phyloP scores from a whole-genome alignment of 1,140 invertebrate genomes.

The Conopomorpha cramerella region DNA sequence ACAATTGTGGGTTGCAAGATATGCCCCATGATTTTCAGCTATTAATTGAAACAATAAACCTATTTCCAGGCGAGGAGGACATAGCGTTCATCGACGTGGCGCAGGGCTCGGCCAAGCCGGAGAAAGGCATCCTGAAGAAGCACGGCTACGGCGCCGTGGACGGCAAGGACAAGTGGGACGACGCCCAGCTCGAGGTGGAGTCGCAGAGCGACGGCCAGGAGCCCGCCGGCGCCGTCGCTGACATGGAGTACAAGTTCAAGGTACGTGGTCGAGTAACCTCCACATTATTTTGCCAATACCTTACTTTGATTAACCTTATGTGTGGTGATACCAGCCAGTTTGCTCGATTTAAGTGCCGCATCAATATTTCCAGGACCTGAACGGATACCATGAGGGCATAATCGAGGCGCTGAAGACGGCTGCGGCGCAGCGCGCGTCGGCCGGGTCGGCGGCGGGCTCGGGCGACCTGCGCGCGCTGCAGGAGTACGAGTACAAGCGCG shows the following conservation, averaged over 20 bases:
- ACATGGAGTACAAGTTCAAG: constrained; percentile 72
- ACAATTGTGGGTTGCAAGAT: too few relatives aligned
- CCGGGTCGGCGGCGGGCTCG: constrained; percentile 71
- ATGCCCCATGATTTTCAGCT: too few relatives aligned
- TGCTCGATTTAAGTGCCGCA: too few relatives aligned
- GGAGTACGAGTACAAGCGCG: constrained; percentile 65
- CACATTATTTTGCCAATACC: too few relatives aligned
- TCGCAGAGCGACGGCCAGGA: constrained; percentile 69
- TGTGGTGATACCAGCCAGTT: too few relatives aligned
- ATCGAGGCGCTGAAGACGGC: constrained; percentile 84
- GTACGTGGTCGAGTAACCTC: too few relatives aligned
- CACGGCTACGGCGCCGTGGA: constrained; percentile 78
- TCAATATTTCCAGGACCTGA: constrained; percentile 82
- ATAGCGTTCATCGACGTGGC: constrained; percentile 83
- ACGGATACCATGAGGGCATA: constrained; percentile 92
- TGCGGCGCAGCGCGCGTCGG: constrained; percentile 68
- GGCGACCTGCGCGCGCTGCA: constrained; percentile 66
- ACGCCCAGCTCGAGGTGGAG: constrained; percentile 73
- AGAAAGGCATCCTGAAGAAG: constrained; percentile 90
- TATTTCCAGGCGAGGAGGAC: constrained; percentile 76
- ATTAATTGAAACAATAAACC: too few relatives aligned
- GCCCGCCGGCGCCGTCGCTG: constrained; percentile 65
- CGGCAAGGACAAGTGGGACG: constrained; percentile 70
- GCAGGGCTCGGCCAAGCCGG: constrained; percentile 76
- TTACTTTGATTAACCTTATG: not conserved